Evolutionary conservation across 2,797 vertebrate genomes (phyloP), one percentile per base, ranked within the genome.

Genomic region (Champsocephalus gunnari): DNA sequence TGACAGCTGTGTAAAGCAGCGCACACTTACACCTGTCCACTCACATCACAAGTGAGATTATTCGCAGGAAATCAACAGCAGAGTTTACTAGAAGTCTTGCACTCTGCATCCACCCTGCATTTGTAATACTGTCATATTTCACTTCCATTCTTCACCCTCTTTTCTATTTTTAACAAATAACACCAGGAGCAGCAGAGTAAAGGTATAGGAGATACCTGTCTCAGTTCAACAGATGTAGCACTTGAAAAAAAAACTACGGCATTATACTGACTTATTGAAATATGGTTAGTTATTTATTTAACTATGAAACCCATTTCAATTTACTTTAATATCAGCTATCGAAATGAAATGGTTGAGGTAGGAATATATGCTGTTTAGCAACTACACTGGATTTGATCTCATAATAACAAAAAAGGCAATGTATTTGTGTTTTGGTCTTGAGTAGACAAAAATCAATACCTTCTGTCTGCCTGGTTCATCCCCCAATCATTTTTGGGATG

Each of bases 1-100:
- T 77, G 87, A 89, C 92, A 92, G 91, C 87, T 93, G 92, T 84
- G 88, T 87, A 72, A 84, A 84, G 81, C 74, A 47, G 74, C 79
- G 56, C 89, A 77, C 81, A 45, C 85, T 90, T 76, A 69, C 86
- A 91, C 89, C 86, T 92, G 91, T 93, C 92, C 64, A 14, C 57
- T 87, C 86, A 44, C 81, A 87, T 93, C 77, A 91, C 58, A 24
- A 56, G 55, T 75, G 66, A 43, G 60, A 91, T 93, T 84, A 86
- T 82, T 91, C 73, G 72, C 63, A 11, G 58, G 38, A 80, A 80
- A 86, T 65, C 79, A 79, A 87, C 85, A 73, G 87, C 82, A 71
- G 76, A 5, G 49, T 58, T 75, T 62, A 32, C 67, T 44, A 64
- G 60, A 82, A 56, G 66, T 75, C 74, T 48, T 43, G 69, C 66